phyloP scores from a whole-genome alignment of 2,888 invertebrate genomes.

The Lepidonotus clava region DNA sequence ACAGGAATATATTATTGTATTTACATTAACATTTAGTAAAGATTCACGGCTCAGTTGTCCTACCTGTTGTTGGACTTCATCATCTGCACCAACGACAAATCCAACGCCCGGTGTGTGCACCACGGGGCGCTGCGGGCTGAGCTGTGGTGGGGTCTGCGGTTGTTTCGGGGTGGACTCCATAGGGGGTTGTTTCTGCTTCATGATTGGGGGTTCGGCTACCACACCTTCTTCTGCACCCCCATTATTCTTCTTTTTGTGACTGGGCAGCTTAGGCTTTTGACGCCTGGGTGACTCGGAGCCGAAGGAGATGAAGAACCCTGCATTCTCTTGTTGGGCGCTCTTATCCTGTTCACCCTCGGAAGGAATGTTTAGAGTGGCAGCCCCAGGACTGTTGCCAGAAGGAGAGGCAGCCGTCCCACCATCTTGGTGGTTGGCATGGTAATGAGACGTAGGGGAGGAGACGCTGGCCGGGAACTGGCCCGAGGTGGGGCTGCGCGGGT shows the following conservation, averaged over 20 bases:
- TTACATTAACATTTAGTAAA: no score
- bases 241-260: conserved; percentile 58
- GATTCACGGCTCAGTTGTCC: no score
- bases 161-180: neutral
- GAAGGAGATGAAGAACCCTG: conserved; percentile 93
- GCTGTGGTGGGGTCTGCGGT: neutral
- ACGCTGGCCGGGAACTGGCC: conserved; percentile 25
- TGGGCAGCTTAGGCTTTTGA: conserved; percentile 86
- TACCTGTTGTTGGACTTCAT: no score
- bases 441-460: conserved; percentile 60
- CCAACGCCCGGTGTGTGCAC: conserved; percentile 74
- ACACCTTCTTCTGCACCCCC: neutral
- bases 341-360: neutral
- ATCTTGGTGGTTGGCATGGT: neutral
- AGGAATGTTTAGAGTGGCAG: neutral
- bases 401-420: neutral
- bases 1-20: no score
- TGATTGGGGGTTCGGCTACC: conserved; percentile 22
- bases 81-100: conserved; percentile 86
- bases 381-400: neutral
- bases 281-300: conserved; percentile 88
- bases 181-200: neutral
- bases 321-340: conserved; percentile 63
- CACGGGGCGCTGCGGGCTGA: neutral
- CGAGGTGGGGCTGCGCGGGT: neutral